These are phyloP conservation scores for Lepidocyrtoides sp. DNA, from an alignment of 2,888 invertebrate species.

Conservation along the genomic window DNA sequence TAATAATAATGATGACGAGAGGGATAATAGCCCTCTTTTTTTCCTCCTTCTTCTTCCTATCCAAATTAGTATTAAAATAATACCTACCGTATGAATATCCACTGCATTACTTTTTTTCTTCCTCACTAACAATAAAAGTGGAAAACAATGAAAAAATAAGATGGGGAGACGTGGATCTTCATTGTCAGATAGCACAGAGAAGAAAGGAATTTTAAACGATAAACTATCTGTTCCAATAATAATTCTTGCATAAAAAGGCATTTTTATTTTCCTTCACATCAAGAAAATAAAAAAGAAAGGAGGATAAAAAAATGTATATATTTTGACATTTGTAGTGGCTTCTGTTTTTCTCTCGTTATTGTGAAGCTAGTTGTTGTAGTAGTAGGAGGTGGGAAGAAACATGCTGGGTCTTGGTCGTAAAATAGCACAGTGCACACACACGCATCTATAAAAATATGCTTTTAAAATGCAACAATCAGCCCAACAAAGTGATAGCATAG, in stretches of 20 bases:
- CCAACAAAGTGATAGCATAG: too few relatives aligned
- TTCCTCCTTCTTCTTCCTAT: conserved; percentile 29
- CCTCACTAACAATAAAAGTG: background rate
- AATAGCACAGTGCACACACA: too few relatives aligned
- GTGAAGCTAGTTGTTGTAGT: too few relatives aligned
- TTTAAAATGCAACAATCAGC: too few relatives aligned
- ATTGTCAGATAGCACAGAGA: too few relatives aligned
- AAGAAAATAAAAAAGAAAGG: background rate
- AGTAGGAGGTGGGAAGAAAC: conserved; percentile 16
- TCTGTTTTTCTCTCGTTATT: background rate
- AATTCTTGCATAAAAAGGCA: background rate
- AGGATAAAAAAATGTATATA: background rate
- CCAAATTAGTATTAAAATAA: conserved; percentile 39
- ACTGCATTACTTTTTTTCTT: background rate
- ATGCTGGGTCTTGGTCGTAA: conserved; percentile 15
- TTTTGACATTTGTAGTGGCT: conserved; percentile 32
- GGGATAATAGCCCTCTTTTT: conserved; percentile 39
- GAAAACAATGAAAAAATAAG: background rate
- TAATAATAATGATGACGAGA: conserved; percentile 25
- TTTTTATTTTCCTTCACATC: background rate
- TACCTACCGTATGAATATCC: too few relatives aligned
- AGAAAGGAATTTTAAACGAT: conserved; percentile 44
- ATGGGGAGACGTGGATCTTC: background rate
- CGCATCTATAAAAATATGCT: too few relatives aligned
- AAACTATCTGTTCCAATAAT: conserved; percentile 6